A percentile compares a stretch with the other conserved stretches of the same genome.
Evolutionary conservation across 92 coral and sea anemone genomes (phyloP).

Genomic region (Phymanthus crucifer): DNA sequence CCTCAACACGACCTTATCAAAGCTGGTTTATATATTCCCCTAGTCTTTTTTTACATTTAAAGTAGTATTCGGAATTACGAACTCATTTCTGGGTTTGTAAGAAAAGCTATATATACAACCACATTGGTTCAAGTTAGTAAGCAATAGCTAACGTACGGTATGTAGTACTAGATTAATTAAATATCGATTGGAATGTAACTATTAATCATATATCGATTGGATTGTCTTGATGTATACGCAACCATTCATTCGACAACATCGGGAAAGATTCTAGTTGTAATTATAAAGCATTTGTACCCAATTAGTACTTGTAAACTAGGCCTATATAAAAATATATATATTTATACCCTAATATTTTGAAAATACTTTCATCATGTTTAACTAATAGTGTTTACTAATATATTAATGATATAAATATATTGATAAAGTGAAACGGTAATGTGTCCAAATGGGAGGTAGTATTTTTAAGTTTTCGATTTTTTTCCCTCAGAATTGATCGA

Average conservation of each 20-base stretch:
- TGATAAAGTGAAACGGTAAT: neutral
- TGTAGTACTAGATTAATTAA: neutral
- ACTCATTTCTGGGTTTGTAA: neutral
- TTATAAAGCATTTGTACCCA: neutral
- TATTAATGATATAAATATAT: neutral
- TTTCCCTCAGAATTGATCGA: neutral
- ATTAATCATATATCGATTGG: conserved; percentile 16
- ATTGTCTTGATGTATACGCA: neutral
- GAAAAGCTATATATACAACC: conserved; percentile 16
- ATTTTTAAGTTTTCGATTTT: neutral
- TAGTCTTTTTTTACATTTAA: neutral
- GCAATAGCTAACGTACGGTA: conserved; percentile 22
- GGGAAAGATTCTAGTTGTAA: neutral
- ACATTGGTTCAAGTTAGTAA: conserved; percentile 33
- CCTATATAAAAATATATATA: neutral
- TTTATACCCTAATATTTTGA: neutral
- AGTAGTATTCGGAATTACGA: neutral
- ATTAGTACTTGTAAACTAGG: neutral
- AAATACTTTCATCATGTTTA: neutral
- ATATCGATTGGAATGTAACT: conserved; percentile 15
- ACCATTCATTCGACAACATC: neutral
- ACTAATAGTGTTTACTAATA: neutral
- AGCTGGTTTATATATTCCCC: neutral
- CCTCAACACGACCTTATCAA: no score
- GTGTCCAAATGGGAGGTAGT: neutral